Evolutionary conservation across 2,888 invertebrate species (phyloP).

Genomic region (Laothoe populi): DNA sequence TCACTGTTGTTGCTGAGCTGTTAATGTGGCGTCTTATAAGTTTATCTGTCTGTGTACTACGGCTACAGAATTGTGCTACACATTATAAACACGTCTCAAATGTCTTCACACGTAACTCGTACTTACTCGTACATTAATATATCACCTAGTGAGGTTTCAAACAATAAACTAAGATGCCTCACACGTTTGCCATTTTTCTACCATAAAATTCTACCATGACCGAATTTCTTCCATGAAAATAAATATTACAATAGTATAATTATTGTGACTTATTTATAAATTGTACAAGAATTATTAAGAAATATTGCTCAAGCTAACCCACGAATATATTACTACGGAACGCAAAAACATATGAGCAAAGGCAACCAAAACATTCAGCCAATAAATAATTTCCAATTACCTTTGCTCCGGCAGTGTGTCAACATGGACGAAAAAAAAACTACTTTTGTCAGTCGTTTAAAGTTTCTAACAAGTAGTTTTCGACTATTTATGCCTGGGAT

Average conservation of each 20-base stretch:
- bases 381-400: neutral
- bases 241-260: neutral
- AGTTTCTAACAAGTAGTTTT: neutral
- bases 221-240: conserved; percentile 31
- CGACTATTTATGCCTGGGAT: neutral
- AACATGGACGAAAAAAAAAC: neutral
- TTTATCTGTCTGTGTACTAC: conserved; percentile 60
- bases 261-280: neutral
- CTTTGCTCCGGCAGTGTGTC: conserved; percentile 9
- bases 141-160: conserved; percentile 83
- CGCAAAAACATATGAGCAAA: conserved; percentile 5
- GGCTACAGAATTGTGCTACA: conserved; percentile 81
- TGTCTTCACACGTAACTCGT: conserved; percentile 55
- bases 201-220: conserved; percentile 8
- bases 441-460: neutral
- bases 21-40: conserved; percentile 2
- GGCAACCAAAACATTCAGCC: neutral
- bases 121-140: conserved; percentile 50
- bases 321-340: neutral
- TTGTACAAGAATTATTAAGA: neutral
- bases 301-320: conserved; percentile 10
- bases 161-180: conserved; percentile 74
- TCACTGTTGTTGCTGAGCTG: neutral
- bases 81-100: conserved; percentile 63
- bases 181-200: conserved; percentile 53